phyloP scores from a whole-genome alignment of 2,113 vertebrate species.

The Ia io region DNA sequence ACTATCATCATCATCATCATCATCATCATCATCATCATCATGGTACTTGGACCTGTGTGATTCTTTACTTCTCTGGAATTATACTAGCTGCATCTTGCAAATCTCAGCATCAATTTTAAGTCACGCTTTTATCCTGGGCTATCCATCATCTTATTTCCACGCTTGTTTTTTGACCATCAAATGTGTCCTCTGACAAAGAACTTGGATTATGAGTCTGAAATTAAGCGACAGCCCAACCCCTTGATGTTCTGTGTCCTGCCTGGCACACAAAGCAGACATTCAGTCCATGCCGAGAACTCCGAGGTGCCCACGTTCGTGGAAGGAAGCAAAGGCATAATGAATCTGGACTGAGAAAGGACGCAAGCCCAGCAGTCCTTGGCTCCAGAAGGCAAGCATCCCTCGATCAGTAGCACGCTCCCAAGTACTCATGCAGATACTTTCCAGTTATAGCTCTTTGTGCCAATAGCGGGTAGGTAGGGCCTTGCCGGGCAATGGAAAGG shows the following conservation, averaged over 20 bases:
- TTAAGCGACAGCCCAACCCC: background rate
- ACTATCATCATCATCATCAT: background rate
- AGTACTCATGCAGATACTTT: accelerated
- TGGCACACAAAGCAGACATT: background rate
- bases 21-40: no score
- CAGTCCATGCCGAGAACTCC: background rate
- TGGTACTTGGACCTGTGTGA: background rate
- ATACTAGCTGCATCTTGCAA: background rate
- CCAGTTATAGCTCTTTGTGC: background rate
- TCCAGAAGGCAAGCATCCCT: background rate
- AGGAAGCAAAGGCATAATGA: background rate
- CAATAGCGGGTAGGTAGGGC: background rate
- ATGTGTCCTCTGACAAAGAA: background rate
- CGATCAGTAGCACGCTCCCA: background rate
- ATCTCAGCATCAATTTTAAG: background rate
- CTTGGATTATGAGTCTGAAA: background rate
- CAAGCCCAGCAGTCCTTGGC: background rate
- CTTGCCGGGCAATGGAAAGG: background rate
- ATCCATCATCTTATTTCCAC: background rate
- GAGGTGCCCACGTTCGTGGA: background rate
- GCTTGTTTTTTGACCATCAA: background rate
- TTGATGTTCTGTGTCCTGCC: background rate
- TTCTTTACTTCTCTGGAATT: background rate
- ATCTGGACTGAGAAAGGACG: background rate
- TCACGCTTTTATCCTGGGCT: background rate